Percentiles rank a stretch among this genome's conserved stretches.
Conservation (phyloP, 2,888 invertebrate species). For the Calameuta filiformis region DNA sequence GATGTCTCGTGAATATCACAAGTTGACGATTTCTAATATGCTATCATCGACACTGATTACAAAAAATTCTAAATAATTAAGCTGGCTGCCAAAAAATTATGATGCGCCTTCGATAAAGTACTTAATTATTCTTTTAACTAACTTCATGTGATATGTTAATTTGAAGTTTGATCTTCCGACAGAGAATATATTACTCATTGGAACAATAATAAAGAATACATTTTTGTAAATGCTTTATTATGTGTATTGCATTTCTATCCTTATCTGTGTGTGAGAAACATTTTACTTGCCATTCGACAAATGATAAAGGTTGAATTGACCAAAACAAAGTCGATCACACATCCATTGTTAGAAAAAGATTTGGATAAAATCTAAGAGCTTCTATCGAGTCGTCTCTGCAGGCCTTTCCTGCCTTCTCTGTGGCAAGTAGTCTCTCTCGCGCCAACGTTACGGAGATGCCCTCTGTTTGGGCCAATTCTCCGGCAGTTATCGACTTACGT, state of each 20-base stretch:
- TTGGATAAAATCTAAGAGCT: constrained; percentile 94
- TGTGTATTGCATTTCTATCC: neutral
- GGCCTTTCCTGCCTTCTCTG: constrained; percentile 87
- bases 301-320: neutral
- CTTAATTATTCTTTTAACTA: neutral
- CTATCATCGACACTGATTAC: too few species aligned
- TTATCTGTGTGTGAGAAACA: neutral
- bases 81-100: neutral
- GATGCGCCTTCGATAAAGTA: neutral
- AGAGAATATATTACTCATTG: neutral
- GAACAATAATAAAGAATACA: neutral
- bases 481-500: constrained; percentile 81
- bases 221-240: neutral
- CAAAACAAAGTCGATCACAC: constrained; percentile 36
- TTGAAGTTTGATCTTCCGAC: neutral
- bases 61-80: neutral
- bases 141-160: neutral
- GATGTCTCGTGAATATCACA: neutral
- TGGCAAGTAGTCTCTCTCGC: constrained; percentile 86
- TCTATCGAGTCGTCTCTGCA: constrained; percentile 97
- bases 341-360: constrained; percentile 77
- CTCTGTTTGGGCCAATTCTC: constrained; percentile 84
- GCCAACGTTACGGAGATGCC: constrained; percentile 91
- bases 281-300: neutral
- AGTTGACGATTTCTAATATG: neutral